phyloP scores from a whole-genome alignment of 2,797 vertebrate genomes.

The Anabacerthia variegaticeps region DNA sequence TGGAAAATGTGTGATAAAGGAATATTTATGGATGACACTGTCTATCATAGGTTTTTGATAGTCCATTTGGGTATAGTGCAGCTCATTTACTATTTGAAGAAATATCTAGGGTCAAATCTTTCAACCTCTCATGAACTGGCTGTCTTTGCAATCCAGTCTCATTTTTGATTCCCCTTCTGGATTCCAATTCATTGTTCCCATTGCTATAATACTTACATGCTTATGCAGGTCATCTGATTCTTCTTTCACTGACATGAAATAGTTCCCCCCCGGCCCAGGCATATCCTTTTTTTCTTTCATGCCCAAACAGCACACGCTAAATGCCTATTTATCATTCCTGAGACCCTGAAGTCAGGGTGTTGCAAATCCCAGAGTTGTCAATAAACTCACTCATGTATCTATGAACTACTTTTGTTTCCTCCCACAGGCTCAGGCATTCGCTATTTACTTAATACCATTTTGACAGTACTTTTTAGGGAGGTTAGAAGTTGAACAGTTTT shows the following conservation, averaged over 20 bases:
- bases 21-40: neutral
- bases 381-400: constrained; percentile 49
- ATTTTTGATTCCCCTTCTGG: neutral
- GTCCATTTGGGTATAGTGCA: neutral
- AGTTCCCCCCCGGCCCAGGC: neutral
- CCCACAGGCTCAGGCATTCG: constrained; percentile 51
- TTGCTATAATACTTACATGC: neutral
- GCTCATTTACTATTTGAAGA: neutral
- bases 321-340: constrained; percentile 31
- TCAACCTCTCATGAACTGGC: neutral
- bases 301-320: neutral
- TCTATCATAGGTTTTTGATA: neutral
- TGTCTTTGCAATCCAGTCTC: neutral
- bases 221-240: neutral
- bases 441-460: constrained; percentile 58
- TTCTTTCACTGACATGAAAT: neutral
- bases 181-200: neutral
- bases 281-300: constrained; percentile 5
- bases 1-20: neutral
- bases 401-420: constrained; percentile 59
- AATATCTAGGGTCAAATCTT: neutral
- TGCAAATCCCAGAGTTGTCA: constrained; percentile 20
- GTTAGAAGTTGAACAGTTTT: constrained; percentile 48
- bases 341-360: neutral
- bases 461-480: constrained; percentile 46